Evolutionary conservation across 2,888 invertebrate species (phyloP).

Genomic region (Plebejus anna): DNA sequence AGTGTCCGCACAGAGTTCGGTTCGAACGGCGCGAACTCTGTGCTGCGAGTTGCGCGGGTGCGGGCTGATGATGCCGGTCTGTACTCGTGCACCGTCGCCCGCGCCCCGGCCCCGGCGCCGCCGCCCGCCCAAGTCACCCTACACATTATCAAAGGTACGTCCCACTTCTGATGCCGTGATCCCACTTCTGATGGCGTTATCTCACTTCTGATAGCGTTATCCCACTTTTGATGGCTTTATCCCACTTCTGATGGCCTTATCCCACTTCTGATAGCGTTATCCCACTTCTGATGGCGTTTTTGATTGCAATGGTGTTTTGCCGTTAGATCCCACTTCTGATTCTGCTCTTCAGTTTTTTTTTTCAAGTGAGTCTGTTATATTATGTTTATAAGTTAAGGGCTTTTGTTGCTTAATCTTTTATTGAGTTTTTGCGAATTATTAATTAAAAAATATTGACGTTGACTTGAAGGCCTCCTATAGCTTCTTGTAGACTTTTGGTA

Average conservation of each 20-base stretch:
- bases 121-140: slow-evolving; percentile 64
- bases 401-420: no score
- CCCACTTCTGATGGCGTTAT: not conserved
- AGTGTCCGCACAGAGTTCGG: slow-evolving; percentile 74
- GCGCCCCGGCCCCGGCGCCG: slow-evolving; percentile 60
- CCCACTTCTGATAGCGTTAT: not conserved
- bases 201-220: not conserved
- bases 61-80: slow-evolving; percentile 66
- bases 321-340: not conserved
- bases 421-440: no score
- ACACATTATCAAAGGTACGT: slow-evolving; percentile 68
- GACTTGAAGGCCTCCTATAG: not conserved
- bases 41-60: slow-evolving; percentile 68
- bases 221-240: not conserved
- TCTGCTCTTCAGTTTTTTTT: not conserved
- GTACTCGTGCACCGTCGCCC: slow-evolving; percentile 66
- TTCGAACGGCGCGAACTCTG: slow-evolving; percentile 68
- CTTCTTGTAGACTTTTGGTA: not conserved
- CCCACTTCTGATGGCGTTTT: not conserved
- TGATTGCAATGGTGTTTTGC: not conserved
- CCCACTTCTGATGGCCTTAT: not conserved
- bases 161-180: not conserved
- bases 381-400: no score
- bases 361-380: not conserved
- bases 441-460: no score